These are phyloP conservation scores for Semotilus atromaculatus DNA, from an alignment of 2,797 vertebrate genomes.

Conservation along the genomic window DNA sequence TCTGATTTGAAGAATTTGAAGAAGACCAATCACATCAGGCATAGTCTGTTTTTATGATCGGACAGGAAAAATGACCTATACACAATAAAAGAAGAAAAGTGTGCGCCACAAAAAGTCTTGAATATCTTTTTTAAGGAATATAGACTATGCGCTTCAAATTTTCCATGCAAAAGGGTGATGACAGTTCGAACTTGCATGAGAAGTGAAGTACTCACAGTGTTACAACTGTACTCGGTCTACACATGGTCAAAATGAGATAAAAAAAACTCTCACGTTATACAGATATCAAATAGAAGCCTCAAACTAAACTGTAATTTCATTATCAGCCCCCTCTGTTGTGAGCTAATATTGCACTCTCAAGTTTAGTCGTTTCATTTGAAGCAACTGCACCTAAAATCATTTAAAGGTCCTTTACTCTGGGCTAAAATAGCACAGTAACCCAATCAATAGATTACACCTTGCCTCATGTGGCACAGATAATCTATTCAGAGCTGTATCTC, in stretches of 20 bases:
- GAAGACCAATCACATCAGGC: neutral
- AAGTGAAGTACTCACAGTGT: neutral
- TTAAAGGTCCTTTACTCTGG: conserved; percentile 62
- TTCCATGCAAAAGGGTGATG: neutral
- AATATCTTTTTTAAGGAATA: neutral
- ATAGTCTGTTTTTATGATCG: neutral
- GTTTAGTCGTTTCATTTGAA: conserved; percentile 38
- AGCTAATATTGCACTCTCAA: conserved; percentile 47
- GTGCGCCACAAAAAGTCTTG: neutral
- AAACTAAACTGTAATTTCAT: conserved; percentile 48
- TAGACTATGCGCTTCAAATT: neutral
- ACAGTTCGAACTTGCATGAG: neutral
- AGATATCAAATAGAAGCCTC: conserved; percentile 37
- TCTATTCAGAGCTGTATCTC: conserved; percentile 67
- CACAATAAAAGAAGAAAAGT: neutral
- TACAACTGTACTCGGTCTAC: neutral
- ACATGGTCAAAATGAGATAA: neutral
- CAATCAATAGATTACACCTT: conserved; percentile 72
- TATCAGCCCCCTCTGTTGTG: conserved; percentile 21
- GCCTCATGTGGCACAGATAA: conserved; percentile 69
- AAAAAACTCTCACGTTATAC: neutral
- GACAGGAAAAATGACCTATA: neutral
- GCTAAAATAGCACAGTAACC: conserved; percentile 66
- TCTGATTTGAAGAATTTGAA: too few relatives aligned
- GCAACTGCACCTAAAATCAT: conserved; percentile 30